Percentiles rank a stretch among this genome's conserved stretches.
phyloP scores from a whole-genome alignment of 2,113 vertebrate genomes.

The Hippocampus abdominalis region DNA sequence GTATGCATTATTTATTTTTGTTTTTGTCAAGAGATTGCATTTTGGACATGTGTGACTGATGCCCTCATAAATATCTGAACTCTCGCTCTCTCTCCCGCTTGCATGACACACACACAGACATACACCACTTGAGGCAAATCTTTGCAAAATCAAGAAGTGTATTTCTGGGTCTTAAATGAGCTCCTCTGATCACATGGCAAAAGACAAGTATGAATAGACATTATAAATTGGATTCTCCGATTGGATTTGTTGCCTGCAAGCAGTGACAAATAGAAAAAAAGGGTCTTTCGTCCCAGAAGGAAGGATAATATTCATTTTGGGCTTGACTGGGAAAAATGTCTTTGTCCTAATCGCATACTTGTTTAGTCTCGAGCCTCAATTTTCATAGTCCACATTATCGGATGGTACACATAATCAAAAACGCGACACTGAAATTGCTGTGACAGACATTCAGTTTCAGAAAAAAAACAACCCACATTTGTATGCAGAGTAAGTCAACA shows the following conservation, averaged over 20 bases:
- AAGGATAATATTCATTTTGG: slow-evolving; percentile 55
- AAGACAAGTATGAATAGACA: slow-evolving; percentile 65
- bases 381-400: slow-evolving; percentile 50
- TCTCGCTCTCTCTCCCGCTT: neutral
- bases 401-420: slow-evolving; percentile 64
- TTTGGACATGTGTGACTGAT: neutral
- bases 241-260: slow-evolving; percentile 67
- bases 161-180: slow-evolving; percentile 47
- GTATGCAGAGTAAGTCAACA: slow-evolving; percentile 37
- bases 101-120: slow-evolving; percentile 8
- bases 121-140: slow-evolving; percentile 41
- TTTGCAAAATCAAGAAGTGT: slow-evolving; percentile 62
- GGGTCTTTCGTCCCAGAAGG: slow-evolving; percentile 50
- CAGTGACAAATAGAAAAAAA: slow-evolving; percentile 50
- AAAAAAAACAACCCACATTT: slow-evolving; percentile 25
- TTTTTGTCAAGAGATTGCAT: neutral
- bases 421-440: slow-evolving; percentile 46
- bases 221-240: slow-evolving; percentile 54
- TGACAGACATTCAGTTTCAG: slow-evolving; percentile 35
- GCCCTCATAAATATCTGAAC: neutral
- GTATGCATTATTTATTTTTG: too few relatives aligned
- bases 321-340: slow-evolving; percentile 28
- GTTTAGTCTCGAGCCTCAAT: slow-evolving; percentile 59
- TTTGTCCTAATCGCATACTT: slow-evolving; percentile 56
- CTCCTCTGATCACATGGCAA: slow-evolving; percentile 47